Percentiles rank a stretch among this genome's conserved stretches.
phyloP scores from a whole-genome alignment of 1,140 invertebrate genomes.

The Harlomillsia oculata region DNA sequence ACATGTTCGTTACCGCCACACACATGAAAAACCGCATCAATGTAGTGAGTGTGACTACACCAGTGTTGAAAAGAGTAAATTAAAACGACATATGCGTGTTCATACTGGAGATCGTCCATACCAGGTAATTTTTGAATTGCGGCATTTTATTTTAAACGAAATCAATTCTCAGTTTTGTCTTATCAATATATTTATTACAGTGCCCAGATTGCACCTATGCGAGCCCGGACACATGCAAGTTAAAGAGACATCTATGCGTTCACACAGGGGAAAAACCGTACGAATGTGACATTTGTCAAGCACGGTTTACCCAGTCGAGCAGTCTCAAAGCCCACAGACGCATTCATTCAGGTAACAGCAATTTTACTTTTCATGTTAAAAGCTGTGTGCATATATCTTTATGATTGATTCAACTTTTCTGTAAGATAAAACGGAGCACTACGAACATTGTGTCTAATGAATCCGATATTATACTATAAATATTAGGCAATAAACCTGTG shows the following conservation, averaged over 20 bases:
- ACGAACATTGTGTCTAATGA: too few relatives aligned
- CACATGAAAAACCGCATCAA: conserved; percentile 89
- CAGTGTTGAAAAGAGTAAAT: conserved; percentile 83
- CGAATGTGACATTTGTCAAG: conserved; percentile 52
- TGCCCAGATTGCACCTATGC: conserved; percentile 96
- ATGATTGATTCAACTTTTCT: too few relatives aligned
- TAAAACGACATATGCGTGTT: conserved; percentile 83
- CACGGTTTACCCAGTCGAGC: conserved; percentile 91
- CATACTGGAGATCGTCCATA: conserved; percentile 78
- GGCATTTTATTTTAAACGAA: conserved; percentile 1
- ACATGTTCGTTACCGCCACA: conserved; percentile 84
- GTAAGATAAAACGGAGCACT: too few relatives aligned
- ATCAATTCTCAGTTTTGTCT: conserved; percentile 21
- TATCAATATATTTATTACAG: conserved; percentile 40
- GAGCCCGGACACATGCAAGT: conserved; percentile 92
- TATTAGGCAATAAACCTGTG: conserved; percentile 81
- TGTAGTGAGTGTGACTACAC: conserved; percentile 91
- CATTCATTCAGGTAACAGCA: conserved; percentile 85
- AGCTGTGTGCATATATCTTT: too few relatives aligned
- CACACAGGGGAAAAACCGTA: conserved; percentile 57
- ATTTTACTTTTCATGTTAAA: too few relatives aligned
- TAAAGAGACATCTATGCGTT: conserved; percentile 56
- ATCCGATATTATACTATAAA: neutral
- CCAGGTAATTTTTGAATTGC: conserved; percentile 49
- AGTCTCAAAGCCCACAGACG: conserved; percentile 87